phyloP scores from a whole-genome alignment of 2,888 invertebrate species.

The Crepidodera aurea region DNA sequence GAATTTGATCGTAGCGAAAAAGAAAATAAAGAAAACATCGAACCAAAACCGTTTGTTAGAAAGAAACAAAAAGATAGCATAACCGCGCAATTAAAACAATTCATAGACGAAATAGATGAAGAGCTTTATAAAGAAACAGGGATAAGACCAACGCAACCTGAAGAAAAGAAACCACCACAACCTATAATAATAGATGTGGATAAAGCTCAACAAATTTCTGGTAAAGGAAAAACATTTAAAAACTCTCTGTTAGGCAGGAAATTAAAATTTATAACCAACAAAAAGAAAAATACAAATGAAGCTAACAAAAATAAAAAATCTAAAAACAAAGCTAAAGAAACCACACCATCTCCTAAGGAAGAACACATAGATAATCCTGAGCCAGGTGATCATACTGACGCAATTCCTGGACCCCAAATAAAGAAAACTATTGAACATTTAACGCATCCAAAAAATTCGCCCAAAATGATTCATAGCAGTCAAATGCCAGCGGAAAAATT shows the following conservation, averaged over 20 bases:
- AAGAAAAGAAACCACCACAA: slow-evolving; percentile 44
- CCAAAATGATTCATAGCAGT: slow-evolving; percentile 76
- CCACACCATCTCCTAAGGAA: slow-evolving; percentile 7
- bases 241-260: slow-evolving; percentile 50
- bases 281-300: slow-evolving; percentile 45
- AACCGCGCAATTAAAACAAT: slow-evolving; percentile 56
- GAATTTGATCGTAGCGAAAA: slow-evolving; percentile 38
- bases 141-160: slow-evolving; percentile 42
- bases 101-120: slow-evolving; percentile 57
- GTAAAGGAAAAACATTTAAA: slow-evolving; percentile 48
- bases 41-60: slow-evolving; percentile 38
- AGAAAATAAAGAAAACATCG: slow-evolving; percentile 41
- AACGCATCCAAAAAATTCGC: slow-evolving; percentile 55
- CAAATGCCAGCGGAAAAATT: slow-evolving; percentile 75
- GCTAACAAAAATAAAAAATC: slow-evolving; percentile 35
- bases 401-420: slow-evolving; percentile 55
- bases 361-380: slow-evolving; percentile 46
- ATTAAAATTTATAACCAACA: slow-evolving; percentile 48
- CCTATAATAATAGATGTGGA: slow-evolving; percentile 60
- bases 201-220: slow-evolving; percentile 57
- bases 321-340: slow-evolving; percentile 26
- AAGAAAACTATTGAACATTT: slow-evolving; percentile 65
- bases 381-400: slow-evolving; percentile 27
- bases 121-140: slow-evolving; percentile 56
- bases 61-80: slow-evolving; percentile 51